Base-by-base conservation (phyloP, 2,113 vertebrate species). In the Epinephelus moara region DNA sequence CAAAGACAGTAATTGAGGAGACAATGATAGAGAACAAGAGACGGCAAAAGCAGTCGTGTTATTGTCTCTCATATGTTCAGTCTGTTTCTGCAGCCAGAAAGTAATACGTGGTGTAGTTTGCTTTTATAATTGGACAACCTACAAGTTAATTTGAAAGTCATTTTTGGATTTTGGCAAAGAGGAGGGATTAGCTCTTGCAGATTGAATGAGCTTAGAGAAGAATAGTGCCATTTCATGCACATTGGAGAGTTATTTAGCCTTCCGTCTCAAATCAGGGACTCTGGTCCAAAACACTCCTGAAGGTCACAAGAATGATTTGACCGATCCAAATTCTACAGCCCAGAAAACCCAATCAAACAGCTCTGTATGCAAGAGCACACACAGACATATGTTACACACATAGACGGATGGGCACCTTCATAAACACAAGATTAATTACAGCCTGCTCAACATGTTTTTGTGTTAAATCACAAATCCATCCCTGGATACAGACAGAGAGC, bases 141-240 rank as follows among this genome's bases (percentile, higher is more conserved):
- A 88, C 88, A 82, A 91, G 82, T 90, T 89, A 62, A 92, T 90
- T 87, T 89, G 85, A 91, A 93, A 92, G 84, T 91, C 71, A 86
- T 90, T 92, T 90, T 84, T 80, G 84, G 85, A 80, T 87, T 89
- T 82, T 82, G 84, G 85, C 61, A 84, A 90, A 86, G 69, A 80
- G 64, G 68, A 84, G 70, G 89, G 89, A 93, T 94, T 91, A 93
- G 81, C 79, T 76, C 63, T 77, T 62, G 78, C 78, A 87, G 85
- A 90, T 86, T 77, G 64, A 89, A 91, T 88, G 79, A 89, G 90
- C 74, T 92, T 88, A 86, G 88, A 83, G 90, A 92, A 90, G 78
- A 92, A 91, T 89, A 69, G 86, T 23, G 73, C 79, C 68, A 85
- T 90, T 91, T 89, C 87, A 83, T 80, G 83, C 85, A 82, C 81